Percentiles rank a stretch among this genome's conserved stretches.
phyloP scores from a whole-genome alignment of 1,140 invertebrate genomes.

The Camponotus floridanus region DNA sequence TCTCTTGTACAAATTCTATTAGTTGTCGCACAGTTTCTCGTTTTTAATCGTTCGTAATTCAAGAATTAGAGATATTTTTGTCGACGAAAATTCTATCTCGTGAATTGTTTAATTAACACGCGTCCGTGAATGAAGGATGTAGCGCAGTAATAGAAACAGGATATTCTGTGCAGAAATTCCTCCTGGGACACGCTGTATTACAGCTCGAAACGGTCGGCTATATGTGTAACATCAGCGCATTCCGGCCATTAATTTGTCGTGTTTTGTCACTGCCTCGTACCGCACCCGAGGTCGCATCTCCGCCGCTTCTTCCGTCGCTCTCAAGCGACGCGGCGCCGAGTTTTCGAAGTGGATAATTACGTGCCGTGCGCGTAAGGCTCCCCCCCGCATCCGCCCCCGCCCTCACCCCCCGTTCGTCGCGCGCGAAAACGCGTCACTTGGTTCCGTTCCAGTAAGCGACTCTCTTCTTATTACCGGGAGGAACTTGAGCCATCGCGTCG shows the following conservation, averaged over 20 bases:
- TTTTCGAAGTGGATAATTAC: conserved; percentile 72
- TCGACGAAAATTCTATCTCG: neutral
- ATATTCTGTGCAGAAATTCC: conserved; percentile 42
- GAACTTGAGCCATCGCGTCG: conserved; percentile 47
- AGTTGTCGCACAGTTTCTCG: neutral
- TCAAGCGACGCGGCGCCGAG: conserved; percentile 60
- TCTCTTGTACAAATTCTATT: neutral
- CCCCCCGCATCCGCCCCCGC: too few relatives aligned
- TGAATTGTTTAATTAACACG: neutral
- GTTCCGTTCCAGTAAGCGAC: conserved; percentile 71
- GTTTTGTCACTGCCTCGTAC: conserved; percentile 54
- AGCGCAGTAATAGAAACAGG: conserved; percentile 1
- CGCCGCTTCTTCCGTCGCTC: conserved; percentile 52
- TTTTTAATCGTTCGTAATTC: conserved; percentile 2
- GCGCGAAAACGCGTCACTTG: conserved; percentile 67
- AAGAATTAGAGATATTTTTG: conserved; percentile 27
- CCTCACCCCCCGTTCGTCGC: conserved; percentile 24
- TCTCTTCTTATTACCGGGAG: conserved; percentile 58
- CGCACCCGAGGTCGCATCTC: conserved; percentile 26
- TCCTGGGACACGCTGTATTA: conserved; percentile 38
- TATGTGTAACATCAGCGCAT: conserved; percentile 56
- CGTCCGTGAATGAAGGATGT: neutral
- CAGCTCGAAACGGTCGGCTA: conserved; percentile 55
- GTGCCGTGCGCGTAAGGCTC: conserved; percentile 19
- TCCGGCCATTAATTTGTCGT: conserved; percentile 61